Conservation (phyloP, 2,888 invertebrate species). For the Sphaerophoria taeniata region DNA sequence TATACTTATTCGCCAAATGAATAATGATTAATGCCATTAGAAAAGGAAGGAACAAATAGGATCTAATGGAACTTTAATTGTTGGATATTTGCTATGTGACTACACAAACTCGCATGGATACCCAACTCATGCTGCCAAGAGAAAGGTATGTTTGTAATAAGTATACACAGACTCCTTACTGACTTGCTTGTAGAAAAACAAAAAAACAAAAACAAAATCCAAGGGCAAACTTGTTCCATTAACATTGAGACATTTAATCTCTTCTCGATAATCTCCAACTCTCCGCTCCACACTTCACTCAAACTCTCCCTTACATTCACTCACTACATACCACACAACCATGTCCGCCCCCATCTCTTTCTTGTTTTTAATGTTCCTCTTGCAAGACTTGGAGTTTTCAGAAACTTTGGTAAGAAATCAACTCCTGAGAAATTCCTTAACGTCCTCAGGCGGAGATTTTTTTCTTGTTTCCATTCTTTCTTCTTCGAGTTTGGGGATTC, state of each 20-base stretch:
- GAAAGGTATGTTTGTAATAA: not conserved
- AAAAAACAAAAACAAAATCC: slow-evolving; percentile 18
- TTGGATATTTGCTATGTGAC: slow-evolving; percentile 62
- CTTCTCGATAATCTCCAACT: slow-evolving; percentile 58
- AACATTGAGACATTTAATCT: slow-evolving; percentile 59
- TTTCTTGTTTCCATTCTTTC: slow-evolving; percentile 7
- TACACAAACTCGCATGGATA: slow-evolving; percentile 26
- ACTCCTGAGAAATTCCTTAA: slow-evolving; percentile 32
- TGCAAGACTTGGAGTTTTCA: slow-evolving; percentile 43
- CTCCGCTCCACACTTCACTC: slow-evolving; percentile 15
- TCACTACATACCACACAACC: not conserved
- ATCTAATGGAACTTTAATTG: slow-evolving; percentile 76
- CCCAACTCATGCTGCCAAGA: slow-evolving; percentile 13
- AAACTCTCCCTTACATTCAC: not conserved
- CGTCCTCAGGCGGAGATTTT: slow-evolving; percentile 28
- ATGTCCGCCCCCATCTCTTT: slow-evolving; percentile 16
- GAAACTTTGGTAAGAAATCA: slow-evolving; percentile 58
- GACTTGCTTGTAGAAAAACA: slow-evolving; percentile 6
- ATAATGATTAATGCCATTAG: slow-evolving; percentile 63
- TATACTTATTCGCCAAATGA: slow-evolving; percentile 50
- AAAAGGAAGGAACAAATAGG: slow-evolving; percentile 69
- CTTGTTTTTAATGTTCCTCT: slow-evolving; percentile 21
- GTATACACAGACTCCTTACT: slow-evolving; percentile 11
- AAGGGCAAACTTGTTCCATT: slow-evolving; percentile 65
- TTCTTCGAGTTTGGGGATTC: not conserved